phyloP scores from a whole-genome alignment of 2,797 vertebrate genomes.

The Rhodeus uyekii region DNA sequence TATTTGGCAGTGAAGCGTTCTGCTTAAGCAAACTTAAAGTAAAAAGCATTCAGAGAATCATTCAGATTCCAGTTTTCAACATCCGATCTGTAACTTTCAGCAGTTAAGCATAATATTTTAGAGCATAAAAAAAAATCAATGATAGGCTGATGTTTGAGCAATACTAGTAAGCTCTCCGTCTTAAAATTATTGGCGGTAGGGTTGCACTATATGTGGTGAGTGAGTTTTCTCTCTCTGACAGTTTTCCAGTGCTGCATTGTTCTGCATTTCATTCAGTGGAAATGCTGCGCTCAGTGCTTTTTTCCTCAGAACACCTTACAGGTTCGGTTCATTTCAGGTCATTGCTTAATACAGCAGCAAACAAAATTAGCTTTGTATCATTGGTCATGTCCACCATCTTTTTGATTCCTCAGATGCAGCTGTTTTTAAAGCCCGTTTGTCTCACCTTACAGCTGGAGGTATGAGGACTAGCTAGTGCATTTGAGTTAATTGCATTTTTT shows the following conservation, averaged over 20 bases:
- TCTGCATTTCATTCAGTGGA: neutral
- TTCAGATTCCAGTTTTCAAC: neutral
- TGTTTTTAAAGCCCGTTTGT: slow-evolving; percentile 1
- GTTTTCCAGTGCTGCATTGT: slow-evolving; percentile 13
- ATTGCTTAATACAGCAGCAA: neutral
- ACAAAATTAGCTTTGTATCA: neutral
- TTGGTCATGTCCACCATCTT: neutral
- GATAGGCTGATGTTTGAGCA: neutral
- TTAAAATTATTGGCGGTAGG: neutral
- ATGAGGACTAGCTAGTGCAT: slow-evolving; percentile 4
- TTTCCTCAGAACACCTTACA: slow-evolving; percentile 11
- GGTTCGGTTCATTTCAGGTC: neutral
- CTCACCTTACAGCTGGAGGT: slow-evolving; percentile 25
- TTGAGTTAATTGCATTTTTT: neutral
- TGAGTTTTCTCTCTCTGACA: neutral
- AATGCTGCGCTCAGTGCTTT: slow-evolving; percentile 29
- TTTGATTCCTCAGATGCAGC: slow-evolving; percentile 21
- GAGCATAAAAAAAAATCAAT: neutral
- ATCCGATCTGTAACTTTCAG: neutral
- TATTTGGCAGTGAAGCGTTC: neutral
- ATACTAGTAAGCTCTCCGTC: too few species aligned
- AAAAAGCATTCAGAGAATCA: neutral
- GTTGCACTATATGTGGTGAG: neutral
- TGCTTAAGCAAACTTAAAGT: neutral
- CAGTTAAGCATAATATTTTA: neutral